Base-by-base conservation (phyloP, 1,140 invertebrate genomes). In the Drosophila asahinai region DNA sequence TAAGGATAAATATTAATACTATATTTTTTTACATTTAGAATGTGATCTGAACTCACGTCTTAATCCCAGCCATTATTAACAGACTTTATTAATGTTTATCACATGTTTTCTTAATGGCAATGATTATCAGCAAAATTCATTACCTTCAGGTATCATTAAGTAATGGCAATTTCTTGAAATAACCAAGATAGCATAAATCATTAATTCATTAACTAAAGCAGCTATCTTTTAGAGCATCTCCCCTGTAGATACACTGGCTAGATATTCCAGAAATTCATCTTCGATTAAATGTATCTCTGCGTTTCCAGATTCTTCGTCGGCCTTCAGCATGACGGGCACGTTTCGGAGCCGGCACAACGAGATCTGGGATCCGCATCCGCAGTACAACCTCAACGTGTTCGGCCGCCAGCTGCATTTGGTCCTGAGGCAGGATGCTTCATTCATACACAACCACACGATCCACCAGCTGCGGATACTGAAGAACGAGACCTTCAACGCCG, bases 321-420 rank as follows among this genome's bases (percentile, higher is more conserved):
- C 91, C 30, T 92, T 92, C 57, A 91, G 79, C 60, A 83, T 79
- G 77, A 93, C 92, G 42, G 95, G 95, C 7, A 95, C 96, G 79
- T 96, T 95, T 83, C 94, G 96, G 22, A 94, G 94, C 60, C 93
- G 94, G 59, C 93, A 93, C 19, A 94, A 95, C 12, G 92, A 94
- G 83, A 93, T 96, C 19, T 97, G 96, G 96, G 96, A 97, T 91
- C 95, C 95, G 15, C 95, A 96, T 93, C 96, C 96, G 2, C 94
- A 95, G 65, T 96, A 96, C 74, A 94, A 95, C 77, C 95, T 96
- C 43, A 93, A 93, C 8, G 95, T 95, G 11, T 96, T 96, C 78
- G 95, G 95, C 0, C 93, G 90, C 48, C 86, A 86, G 40, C 94
- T 96, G 76, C 94, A 94, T 47, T 83, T 96, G 17, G 87, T 94